Percentiles rank a stretch among this genome's conserved stretches.
These are phyloP conservation scores for Actenoides hombroni DNA, from an alignment of 2,113 vertebrate species.

Conservation along the genomic window DNA sequence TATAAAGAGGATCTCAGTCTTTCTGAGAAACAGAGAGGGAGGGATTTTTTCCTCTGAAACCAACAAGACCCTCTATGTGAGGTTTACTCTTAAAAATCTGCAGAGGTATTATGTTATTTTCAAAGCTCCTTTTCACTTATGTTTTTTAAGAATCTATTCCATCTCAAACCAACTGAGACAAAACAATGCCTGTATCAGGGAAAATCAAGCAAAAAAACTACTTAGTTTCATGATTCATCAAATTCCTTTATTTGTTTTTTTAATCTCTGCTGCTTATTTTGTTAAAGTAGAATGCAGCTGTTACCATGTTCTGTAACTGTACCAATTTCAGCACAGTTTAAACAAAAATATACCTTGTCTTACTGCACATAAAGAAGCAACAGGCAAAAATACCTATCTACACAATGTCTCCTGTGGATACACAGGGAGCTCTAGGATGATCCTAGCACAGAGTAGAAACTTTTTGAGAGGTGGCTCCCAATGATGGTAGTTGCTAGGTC, in stretches of 20 bases:
- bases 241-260: neutral
- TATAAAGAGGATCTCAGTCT: neutral
- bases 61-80: accelerated
- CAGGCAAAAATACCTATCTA: neutral
- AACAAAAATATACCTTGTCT: neutral
- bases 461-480: neutral
- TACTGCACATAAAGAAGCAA: neutral
- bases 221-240: neutral
- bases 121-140: neutral
- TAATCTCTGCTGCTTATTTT: neutral
- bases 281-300: neutral
- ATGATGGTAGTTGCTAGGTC: neutral
- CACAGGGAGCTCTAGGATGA: neutral
- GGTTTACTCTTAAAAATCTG: neutral
- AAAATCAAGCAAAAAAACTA: neutral
- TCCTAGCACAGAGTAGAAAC: neutral
- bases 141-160: neutral
- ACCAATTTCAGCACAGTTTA: neutral
- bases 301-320: neutral
- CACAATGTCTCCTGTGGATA: neutral
- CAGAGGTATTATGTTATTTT: neutral
- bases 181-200: neutral
- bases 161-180: neutral
- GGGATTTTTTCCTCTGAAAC: neutral
- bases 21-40: neutral